phyloP scores from a whole-genome alignment of 2,113 vertebrate species.

The Ctenomys sociabilis region DNA sequence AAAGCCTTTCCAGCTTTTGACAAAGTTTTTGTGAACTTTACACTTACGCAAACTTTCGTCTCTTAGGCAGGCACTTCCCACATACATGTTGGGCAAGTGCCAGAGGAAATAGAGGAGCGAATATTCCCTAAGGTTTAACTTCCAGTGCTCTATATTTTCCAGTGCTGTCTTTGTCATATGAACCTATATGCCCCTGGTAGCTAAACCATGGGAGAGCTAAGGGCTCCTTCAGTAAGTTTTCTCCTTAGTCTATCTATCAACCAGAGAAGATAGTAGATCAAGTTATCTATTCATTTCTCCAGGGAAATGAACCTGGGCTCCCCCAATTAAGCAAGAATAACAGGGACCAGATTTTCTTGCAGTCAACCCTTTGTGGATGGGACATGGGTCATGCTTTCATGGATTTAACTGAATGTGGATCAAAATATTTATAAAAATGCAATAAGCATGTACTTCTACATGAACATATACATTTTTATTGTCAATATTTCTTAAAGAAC shows the following conservation, averaged over 20 bases:
- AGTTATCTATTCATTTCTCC: neutral
- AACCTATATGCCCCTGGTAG: neutral
- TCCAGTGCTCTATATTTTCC: neutral
- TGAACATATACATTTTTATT: neutral
- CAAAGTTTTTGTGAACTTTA: conserved; percentile 81
- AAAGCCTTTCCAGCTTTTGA: conserved; percentile 72
- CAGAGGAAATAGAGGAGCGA: neutral
- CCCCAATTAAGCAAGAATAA: neutral
- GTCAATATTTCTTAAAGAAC: neutral
- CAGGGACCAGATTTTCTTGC: neutral
- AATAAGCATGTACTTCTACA: neutral
- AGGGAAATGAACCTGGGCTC: neutral
- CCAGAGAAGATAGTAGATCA: neutral
- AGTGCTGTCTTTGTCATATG: neutral
- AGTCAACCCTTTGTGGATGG: neutral
- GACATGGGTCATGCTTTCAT: neutral
- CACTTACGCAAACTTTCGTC: conserved; percentile 70
- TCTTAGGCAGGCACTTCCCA: conserved; percentile 74
- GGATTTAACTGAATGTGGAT: neutral
- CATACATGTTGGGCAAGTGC: neutral
- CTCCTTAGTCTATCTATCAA: neutral
- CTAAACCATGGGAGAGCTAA: neutral
- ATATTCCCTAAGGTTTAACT: neutral
- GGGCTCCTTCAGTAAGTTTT: neutral
- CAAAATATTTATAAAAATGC: neutral